These are phyloP conservation scores for Cryptocheilus praepositus DNA, from an alignment of 2,888 invertebrate species.

Conservation along the genomic window DNA sequence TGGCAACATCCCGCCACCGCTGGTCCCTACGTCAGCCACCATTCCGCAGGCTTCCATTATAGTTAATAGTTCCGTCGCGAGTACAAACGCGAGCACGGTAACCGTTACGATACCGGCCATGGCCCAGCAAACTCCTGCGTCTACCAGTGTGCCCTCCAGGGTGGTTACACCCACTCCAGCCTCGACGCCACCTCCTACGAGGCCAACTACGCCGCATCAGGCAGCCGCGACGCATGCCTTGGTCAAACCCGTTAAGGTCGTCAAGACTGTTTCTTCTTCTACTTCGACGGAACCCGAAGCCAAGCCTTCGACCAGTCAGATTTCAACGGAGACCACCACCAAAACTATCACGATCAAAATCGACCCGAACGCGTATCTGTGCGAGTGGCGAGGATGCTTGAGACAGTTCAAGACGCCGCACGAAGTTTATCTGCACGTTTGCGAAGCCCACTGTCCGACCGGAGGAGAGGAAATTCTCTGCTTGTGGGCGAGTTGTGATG, in stretches of 20 bases:
- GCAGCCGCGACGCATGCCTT: constrained; percentile 73
- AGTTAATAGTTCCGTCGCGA: constrained; percentile 68
- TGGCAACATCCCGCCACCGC: constrained; percentile 74
- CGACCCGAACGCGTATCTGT: constrained; percentile 77
- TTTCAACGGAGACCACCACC: constrained; percentile 58
- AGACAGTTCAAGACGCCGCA: constrained; percentile 84
- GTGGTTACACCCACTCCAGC: constrained; percentile 71
- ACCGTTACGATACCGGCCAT: constrained; percentile 70
- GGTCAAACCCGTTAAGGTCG: constrained; percentile 49
- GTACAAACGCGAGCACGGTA: constrained; percentile 63
- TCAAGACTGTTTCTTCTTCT: constrained; percentile 63
- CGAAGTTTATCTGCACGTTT: constrained; percentile 92
- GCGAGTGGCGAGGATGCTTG: constrained; percentile 96
- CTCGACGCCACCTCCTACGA: constrained; percentile 70
- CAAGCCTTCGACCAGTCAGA: constrained; percentile 55
- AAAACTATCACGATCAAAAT: constrained; percentile 71
- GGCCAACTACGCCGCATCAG: constrained; percentile 76
- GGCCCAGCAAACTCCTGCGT: constrained; percentile 63
- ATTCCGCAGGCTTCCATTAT: constrained; percentile 69
- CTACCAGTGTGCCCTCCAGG: constrained; percentile 67
- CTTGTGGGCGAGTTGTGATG: constrained; percentile 93
- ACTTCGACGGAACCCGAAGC: constrained; percentile 65
- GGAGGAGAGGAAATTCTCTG: constrained; percentile 87
- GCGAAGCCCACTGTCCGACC: constrained; percentile 87
- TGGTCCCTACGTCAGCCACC: constrained; percentile 72